These are phyloP conservation scores for Drosophila tsacasi DNA, from an alignment of 1,140 invertebrate species.

Conservation along the genomic window DNA sequence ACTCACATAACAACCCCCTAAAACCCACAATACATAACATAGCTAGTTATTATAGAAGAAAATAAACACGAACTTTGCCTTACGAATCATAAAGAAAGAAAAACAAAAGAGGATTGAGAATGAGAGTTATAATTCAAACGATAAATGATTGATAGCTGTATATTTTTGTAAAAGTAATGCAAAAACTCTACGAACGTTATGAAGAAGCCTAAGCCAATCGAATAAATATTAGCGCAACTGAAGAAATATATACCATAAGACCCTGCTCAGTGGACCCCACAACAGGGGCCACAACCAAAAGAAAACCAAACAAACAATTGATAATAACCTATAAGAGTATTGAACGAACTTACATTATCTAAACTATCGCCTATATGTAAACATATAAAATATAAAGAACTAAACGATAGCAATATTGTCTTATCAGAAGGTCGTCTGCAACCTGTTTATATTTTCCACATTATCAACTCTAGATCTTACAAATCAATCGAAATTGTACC, in stretches of 20 bases:
- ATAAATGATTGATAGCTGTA: conserved; percentile 46
- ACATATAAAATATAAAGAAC: conserved; percentile 36
- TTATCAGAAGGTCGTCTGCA: conserved; percentile 21
- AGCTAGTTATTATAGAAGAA: conserved; percentile 21
- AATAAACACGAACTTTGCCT: conserved; percentile 55
- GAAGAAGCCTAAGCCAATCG: conserved; percentile 45
- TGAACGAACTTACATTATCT: conserved; percentile 52
- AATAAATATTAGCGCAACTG: conserved; percentile 45
- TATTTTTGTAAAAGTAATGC: conserved; percentile 56
- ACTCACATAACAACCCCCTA: conserved; percentile 8
- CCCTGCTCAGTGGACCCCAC: conserved; percentile 53
- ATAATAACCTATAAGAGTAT: conserved; percentile 48
- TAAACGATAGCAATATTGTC: conserved; percentile 58
- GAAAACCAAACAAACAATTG: conserved; percentile 34
- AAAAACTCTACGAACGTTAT: conserved; percentile 58
- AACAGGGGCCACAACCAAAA: conserved; percentile 11
- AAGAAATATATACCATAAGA: conserved; percentile 37
- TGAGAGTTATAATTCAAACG: conserved; percentile 16
- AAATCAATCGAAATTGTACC: conserved; percentile 1
- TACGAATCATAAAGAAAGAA: conserved; percentile 39
- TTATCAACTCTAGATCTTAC: conserved; percentile 7
- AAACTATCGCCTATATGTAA: conserved; percentile 52
- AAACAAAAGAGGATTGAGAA: conserved; percentile 26
- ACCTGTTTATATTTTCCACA: conserved; percentile 35
- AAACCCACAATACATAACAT: conserved; percentile 29